Evolutionary conservation across 1,140 invertebrate species (phyloP).

Genomic region (Laupala kohalensis): DNA sequence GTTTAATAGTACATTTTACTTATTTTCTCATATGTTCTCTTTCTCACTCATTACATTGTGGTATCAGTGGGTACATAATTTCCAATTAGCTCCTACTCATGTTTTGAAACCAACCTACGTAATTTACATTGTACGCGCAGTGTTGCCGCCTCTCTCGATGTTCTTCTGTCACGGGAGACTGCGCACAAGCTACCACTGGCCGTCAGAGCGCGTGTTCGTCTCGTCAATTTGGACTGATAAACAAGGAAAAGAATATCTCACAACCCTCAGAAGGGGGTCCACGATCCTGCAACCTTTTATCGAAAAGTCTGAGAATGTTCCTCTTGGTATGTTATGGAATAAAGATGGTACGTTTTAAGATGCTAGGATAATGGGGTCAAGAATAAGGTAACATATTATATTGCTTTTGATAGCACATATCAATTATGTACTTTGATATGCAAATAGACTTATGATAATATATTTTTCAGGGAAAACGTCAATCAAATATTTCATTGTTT

Average conservation of each 20-base stretch:
- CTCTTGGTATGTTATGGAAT: background rate
- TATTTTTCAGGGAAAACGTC: constrained; percentile 52
- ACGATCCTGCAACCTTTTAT: background rate
- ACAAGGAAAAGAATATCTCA: background rate
- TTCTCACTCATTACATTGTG: too few relatives aligned
- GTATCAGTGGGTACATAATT: too few relatives aligned
- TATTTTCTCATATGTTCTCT: too few relatives aligned
- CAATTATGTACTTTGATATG: background rate
- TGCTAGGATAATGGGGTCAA: background rate
- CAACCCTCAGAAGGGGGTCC: background rate
- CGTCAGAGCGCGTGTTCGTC: background rate
- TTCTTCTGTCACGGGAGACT: too few relatives aligned
- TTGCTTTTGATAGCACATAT: background rate
- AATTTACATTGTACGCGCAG: too few relatives aligned
- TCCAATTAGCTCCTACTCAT: too few relatives aligned
- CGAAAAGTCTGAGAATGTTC: background rate
- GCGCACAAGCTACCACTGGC: too few relatives aligned
- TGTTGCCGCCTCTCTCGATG: too few relatives aligned
- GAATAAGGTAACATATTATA: background rate
- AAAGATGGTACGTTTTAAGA: background rate
- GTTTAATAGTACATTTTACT: too few relatives aligned
- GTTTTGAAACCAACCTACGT: too few relatives aligned
- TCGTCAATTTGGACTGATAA: background rate
- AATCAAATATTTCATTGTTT: constrained; percentile 71
- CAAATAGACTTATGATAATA: background rate